Evolutionary conservation across 2,113 vertebrate species (phyloP).

Genomic region (Apaloderma vittatum): DNA sequence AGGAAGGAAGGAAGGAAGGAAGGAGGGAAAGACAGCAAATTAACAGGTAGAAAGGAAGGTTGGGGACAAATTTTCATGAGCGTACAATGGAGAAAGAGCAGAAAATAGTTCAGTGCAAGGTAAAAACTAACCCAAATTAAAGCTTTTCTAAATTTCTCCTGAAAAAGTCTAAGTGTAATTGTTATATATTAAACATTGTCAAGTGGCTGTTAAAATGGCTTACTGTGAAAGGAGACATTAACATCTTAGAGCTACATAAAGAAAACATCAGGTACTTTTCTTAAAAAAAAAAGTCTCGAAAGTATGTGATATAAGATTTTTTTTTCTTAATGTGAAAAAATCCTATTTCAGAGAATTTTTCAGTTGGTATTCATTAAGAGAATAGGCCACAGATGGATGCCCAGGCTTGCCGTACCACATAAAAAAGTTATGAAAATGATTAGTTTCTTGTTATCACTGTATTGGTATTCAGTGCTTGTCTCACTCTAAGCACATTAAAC

Average conservation of each 20-base stretch:
- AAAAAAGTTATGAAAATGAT: background rate
- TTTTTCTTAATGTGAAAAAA: background rate
- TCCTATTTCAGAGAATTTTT: background rate
- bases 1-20: too few relatives aligned
- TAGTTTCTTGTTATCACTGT: background rate
- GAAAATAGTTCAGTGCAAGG: background rate
- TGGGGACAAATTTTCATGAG: background rate
- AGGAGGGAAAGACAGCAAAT: background rate
- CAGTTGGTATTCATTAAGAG: background rate
- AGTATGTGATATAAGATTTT: background rate
- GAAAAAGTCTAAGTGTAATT: background rate
- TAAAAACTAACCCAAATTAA: background rate
- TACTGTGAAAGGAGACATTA: background rate
- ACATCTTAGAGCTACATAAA: background rate
- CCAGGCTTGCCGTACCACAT: background rate
- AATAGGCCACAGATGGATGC: background rate
- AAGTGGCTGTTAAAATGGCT: background rate
- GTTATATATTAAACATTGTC: background rate
- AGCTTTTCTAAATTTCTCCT: background rate
- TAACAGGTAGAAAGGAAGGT: background rate
- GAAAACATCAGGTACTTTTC: rapidly evolving
- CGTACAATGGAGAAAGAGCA: background rate
- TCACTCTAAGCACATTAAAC: slow-evolving; percentile 58
- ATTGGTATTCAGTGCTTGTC: slow-evolving; percentile 53
- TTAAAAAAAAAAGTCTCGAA: background rate